Evolutionary conservation across 2,113 vertebrate genomes (phyloP), one percentile per base, ranked within the genome.

Genomic region (Urocynchramus pylzowi): DNA sequence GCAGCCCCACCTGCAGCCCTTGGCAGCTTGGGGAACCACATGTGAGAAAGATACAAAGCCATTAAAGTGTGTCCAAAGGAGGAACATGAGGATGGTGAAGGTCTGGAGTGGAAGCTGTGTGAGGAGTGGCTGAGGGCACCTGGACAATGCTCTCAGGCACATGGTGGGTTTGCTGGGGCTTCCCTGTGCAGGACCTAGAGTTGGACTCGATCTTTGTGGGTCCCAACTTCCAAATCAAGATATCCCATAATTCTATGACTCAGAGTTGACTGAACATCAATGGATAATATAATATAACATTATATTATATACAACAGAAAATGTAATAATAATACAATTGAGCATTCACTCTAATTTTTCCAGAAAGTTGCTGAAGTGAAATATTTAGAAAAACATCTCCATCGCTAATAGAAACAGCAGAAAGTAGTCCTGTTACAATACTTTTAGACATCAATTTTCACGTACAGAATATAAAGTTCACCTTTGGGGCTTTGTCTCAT

Each of bases 181-280:
- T 37, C 28, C 27, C 37, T 57, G 33, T 17, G 27, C 37, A 59
- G 50, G 15, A 22, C 26, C 9, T 28, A 35, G 26, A 67, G 20
- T 0, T 67, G 26, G 39, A 31, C 20, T n/a, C 0, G 0, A 28
- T 27, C 17, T 35, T 35, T 35, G n/a, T 61, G 70, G 47, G n/a
- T 76, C n/a, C 22, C 50, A 49, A 11, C 30, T 35, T 69, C 21
- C 70, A 61, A 3, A 17, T 68, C 47, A 41, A n/a, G 14, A 47
- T 23, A 53, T 45, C 41, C 28, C 79, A 68, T 13, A 33, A 81
- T 44, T 73, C 19, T 44, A 2, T 59, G n/a, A 35, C 30, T 69
- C 17, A 31, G 47, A 80, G 37, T 35, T 52, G 50, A 84, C 33
- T 16, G 41, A 20, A 39, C 10, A 28, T 41, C 73, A 63, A 10